Evolutionary conservation across 2,797 vertebrate genomes (phyloP).

Genomic region (Pygocentrus nattereri): DNA sequence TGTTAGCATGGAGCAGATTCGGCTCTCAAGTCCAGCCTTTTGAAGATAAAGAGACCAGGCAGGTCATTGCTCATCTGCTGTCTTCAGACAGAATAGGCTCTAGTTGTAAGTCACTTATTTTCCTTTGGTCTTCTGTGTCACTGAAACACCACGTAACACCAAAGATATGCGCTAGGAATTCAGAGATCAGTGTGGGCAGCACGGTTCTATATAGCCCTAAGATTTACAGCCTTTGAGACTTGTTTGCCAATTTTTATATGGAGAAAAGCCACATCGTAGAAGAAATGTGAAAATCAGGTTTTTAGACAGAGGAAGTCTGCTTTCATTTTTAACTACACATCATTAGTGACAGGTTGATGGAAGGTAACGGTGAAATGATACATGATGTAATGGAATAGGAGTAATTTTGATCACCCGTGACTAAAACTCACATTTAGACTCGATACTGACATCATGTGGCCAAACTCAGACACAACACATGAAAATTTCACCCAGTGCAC

Average conservation of each 20-base stretch:
- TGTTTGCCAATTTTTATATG: conserved; percentile 10
- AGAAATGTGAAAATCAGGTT: background rate
- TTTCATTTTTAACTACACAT: conserved; percentile 18
- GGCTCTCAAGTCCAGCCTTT: conserved; percentile 44
- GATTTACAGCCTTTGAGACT: conserved; percentile 38
- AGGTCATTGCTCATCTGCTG: conserved; percentile 46
- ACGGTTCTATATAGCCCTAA: background rate
- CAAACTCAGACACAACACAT: conserved; percentile 73
- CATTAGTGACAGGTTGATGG: background rate
- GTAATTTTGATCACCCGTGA: background rate
- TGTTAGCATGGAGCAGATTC: conserved; percentile 33
- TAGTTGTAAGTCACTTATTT: conserved; percentile 43
- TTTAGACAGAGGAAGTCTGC: background rate
- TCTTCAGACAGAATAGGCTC: conserved; percentile 14
- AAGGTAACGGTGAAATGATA: background rate
- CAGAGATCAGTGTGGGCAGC: conserved; percentile 23
- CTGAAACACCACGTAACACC: conserved; percentile 11
- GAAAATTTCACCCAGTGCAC: background rate
- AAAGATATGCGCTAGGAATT: conserved; percentile 20
- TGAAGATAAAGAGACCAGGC: conserved; percentile 51
- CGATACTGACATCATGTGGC: conserved; percentile 76
- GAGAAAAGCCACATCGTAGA: conserved; percentile 31
- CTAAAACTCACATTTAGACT: conserved; percentile 23
- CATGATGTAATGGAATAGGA: background rate
- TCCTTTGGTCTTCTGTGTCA: conserved; percentile 24